Evolutionary conservation across 2,113 vertebrate species (phyloP), one percentile per base, ranked within the genome.

Genomic region (Capra hircus): DNA sequence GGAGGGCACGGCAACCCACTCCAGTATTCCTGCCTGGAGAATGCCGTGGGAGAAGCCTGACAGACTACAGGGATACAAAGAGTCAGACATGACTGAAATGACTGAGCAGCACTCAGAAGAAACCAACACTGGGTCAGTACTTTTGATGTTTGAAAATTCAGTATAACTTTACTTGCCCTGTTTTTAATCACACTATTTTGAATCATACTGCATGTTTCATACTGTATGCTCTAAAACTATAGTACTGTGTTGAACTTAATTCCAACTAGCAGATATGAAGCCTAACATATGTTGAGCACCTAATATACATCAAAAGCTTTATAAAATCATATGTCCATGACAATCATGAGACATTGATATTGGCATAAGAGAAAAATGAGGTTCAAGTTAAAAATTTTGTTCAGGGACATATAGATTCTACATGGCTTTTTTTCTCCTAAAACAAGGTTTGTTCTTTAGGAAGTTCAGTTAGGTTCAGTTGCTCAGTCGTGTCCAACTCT

Each of bases 81-180:
- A 12, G 67, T 71, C 67, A 71, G n/a, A 40, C 36, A 23, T 40
- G 36, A 40, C 67, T 74, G 67, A 40, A 23, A 6, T 74, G 67
- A 40, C 36, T 13, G 10, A 74, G 67, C n/a, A 40, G 67, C 67
- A 40, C 67, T 71, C 67, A 40, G 23, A 74, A 74, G 43, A 67
- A 86, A 91, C 28, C 33, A 91, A 52, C 23, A 28, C 27, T 67
- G 78, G 67, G 77, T 77, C 50, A 40, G 43, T 59, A 40, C 25
- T 93, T 78, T 45, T 59, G n/a, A 82, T 93, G 77, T 86, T 94
- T 85, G 64, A 78, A 95, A 95, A 89, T 82, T 85, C 67, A 80
- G 5, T 64, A 43, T 91, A 77, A 90, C 33, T 84, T 83, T 84
- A 83, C 55, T 82, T 91, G 33, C 17, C 83, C 33, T 84, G 27